Base-by-base conservation (phyloP, 2,113 vertebrate species). In the Emydura subglobosa region DNA sequence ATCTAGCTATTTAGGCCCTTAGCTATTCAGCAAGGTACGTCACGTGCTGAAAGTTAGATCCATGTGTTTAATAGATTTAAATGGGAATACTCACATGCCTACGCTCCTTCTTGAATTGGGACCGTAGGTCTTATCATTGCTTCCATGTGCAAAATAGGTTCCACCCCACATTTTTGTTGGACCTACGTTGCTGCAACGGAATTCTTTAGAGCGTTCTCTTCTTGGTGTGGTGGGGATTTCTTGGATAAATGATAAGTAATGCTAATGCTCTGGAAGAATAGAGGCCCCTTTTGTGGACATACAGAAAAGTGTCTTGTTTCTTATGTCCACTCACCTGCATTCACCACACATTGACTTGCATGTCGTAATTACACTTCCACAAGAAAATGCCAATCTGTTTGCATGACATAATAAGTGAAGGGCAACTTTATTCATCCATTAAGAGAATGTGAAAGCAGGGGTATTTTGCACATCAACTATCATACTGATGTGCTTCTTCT, bases 381-480 rank as follows among this genome's bases (percentile, higher is more conserved):
- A 78, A 84, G 65, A 72, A 68, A 14, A 13, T 9, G 14, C 24
- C 57, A 72, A 27, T 24, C 17, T 21, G 27, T 39, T 91, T 53
- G 42, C 87, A 61, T 57, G 59, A 16, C 47, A 91, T 83, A 55
- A 25, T 27, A 74, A 93, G 81, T 72, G 4, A 47, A 85, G 84
- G 76, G 89, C 92, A 87, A 47, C 31, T 34, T 74, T 50, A 31
- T 55, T 50, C 59, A 54, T 59, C 29, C 6, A 72, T 14, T 25
- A 34, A 53, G 42, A 0, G 0, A 47, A 42, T 3, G 1, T 25
- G 22, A 4, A 1, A 1, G 2, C 39, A 0, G 0, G 22, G n/a
- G 2, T 47, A 16, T 27, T 42, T 21, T 80, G 29, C 55, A 10
- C 27, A 39, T 19, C 34, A n/a, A 11, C 81, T 81, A 5, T 42